Evolutionary conservation across 2,113 vertebrate species (phyloP).

Genomic region (Misgurnus anguillicaudatus): DNA sequence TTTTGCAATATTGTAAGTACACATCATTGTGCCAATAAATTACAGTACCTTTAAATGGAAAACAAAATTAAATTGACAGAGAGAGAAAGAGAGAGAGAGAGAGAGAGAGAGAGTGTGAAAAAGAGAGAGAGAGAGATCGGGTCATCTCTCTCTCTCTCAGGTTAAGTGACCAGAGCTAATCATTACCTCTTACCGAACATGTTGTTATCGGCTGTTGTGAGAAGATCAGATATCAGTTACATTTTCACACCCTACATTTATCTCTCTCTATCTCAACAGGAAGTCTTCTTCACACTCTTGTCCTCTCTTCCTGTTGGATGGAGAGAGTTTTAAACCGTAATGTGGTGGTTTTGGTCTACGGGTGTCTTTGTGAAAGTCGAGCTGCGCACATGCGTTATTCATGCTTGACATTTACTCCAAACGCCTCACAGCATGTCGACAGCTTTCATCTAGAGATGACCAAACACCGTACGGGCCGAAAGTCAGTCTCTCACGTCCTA

Average conservation of each 20-base stretch:
- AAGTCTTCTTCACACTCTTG: slow-evolving; percentile 18
- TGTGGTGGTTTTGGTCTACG: slow-evolving; percentile 58
- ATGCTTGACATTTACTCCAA: slow-evolving; percentile 70
- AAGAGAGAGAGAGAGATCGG: slow-evolving; percentile 23
- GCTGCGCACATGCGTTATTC: slow-evolving; percentile 70
- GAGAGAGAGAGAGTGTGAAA: neutral
- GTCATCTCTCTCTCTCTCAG: slow-evolving; percentile 59
- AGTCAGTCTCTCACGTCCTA: neutral
- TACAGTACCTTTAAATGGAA: neutral
- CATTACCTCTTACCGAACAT: slow-evolving; percentile 60
- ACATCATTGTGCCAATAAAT: neutral
- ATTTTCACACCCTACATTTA: slow-evolving; percentile 12
- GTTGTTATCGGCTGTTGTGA: slow-evolving; percentile 52
- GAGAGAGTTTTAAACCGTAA: slow-evolving; percentile 14
- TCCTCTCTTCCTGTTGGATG: slow-evolving; percentile 55
- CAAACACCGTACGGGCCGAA: slow-evolving; percentile 59
- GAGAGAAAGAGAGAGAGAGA: neutral
- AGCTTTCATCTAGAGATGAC: slow-evolving; percentile 66
- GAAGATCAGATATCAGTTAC: slow-evolving; percentile 59
- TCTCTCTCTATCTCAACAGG: slow-evolving; percentile 45
- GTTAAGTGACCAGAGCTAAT: slow-evolving; percentile 65
- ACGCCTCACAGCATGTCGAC: slow-evolving; percentile 62
- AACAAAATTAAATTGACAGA: neutral
- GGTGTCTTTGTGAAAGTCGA: slow-evolving; percentile 71
- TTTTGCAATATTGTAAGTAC: too few species aligned